Percentiles rank a stretch among this genome's conserved stretches.
phyloP scores from a whole-genome alignment of 2,113 vertebrate genomes.

The Crotalus horridus region DNA sequence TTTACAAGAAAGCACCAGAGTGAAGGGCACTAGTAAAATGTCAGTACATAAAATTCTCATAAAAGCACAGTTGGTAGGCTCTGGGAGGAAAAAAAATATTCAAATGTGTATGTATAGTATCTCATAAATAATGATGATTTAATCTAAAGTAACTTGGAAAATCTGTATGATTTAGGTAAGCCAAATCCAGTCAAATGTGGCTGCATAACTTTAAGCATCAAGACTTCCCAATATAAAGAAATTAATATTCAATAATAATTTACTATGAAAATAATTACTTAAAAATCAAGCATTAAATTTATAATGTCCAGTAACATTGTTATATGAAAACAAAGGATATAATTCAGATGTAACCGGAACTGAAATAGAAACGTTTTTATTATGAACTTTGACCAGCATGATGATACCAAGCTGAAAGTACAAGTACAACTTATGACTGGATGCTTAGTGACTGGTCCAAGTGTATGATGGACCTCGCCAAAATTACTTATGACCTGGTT shows the following conservation, averaged over 20 bases:
- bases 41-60: constrained; percentile 4
- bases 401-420: background rate
- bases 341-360: background rate
- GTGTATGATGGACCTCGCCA: background rate
- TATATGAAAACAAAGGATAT: background rate
- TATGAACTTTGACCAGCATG: background rate
- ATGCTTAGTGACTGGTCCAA: background rate
- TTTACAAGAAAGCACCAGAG: constrained; percentile 28
- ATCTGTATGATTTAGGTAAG: background rate
- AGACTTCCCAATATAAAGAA: background rate
- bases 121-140: background rate
- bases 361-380: background rate
- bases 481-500: background rate
- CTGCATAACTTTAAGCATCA: background rate
- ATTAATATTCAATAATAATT: background rate
- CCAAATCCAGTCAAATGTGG: background rate
- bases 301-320: background rate
- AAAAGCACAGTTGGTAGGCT: constrained; percentile 19
- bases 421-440: background rate
- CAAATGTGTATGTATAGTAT: constrained; percentile 6
- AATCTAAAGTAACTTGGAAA: constrained; percentile 4
- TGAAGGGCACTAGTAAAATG: constrained; percentile 20
- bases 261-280: background rate
- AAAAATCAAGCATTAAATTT: background rate
- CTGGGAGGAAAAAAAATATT: constrained; percentile 16